A percentile compares a stretch with the other conserved stretches of the same genome.
phyloP scores from a whole-genome alignment of 2,113 vertebrate species.

The Barnardius zonarius region DNA sequence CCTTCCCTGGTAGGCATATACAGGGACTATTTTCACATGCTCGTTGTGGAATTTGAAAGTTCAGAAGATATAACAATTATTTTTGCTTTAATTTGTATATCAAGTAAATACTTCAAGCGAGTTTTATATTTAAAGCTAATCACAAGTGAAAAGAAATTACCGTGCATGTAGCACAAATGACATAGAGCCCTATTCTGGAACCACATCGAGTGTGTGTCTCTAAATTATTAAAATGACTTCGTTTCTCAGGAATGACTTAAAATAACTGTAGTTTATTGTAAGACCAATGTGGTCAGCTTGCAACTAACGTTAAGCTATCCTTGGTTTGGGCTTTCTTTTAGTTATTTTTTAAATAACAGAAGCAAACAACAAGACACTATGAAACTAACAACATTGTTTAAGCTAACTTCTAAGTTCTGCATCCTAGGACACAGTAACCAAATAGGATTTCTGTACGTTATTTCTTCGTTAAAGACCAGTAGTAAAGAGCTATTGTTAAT shows the following conservation, averaged over 20 bases:
- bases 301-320: background rate
- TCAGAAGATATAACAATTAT: background rate
- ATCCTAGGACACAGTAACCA: background rate
- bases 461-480: background rate
- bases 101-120: background rate
- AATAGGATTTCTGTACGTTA: background rate
- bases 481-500: background rate
- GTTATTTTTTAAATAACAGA: too few relatives aligned
- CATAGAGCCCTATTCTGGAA: background rate
- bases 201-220: background rate
- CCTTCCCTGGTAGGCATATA: background rate
- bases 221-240: background rate
- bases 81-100: background rate
- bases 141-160: background rate
- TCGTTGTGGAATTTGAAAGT: background rate
- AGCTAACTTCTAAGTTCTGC: background rate
- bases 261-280: background rate
- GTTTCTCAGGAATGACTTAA: background rate
- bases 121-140: background rate
- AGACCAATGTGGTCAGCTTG: background rate
- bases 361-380: background rate
- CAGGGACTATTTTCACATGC: background rate
- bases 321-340: background rate
- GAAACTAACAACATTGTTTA: background rate
- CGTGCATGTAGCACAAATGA: background rate